Evolutionary conservation across 2,113 vertebrate genomes (phyloP).

Genomic region (Sterrhoptilus dennistouni): DNA sequence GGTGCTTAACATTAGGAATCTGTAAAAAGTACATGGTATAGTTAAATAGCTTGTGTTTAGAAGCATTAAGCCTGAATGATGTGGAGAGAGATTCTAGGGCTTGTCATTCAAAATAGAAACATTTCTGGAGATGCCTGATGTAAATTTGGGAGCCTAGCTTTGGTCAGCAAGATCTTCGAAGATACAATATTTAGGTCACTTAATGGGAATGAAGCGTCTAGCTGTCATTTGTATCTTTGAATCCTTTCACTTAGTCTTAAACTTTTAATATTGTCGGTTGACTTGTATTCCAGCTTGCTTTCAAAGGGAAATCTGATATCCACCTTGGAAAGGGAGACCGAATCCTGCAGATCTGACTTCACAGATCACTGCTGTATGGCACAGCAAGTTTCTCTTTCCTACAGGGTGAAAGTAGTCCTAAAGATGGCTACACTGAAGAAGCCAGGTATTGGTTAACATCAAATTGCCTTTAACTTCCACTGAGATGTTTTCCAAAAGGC

Average conservation of each 20-base stretch:
- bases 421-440: neutral
- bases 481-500: neutral
- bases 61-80: neutral
- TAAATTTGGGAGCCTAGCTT: neutral
- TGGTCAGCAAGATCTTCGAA: neutral
- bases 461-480: neutral
- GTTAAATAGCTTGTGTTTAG: neutral
- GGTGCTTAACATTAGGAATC: neutral
- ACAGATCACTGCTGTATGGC: neutral
- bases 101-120: neutral
- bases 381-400: neutral
- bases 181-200: neutral
- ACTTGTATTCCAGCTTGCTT: constrained; percentile 39
- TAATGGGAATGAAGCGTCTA: neutral
- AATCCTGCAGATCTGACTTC: neutral
- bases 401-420: neutral
- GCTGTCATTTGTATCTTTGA: neutral
- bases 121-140: neutral
- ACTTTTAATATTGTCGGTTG: constrained; percentile 12
- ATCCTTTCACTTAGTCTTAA: neutral
- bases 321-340: neutral
- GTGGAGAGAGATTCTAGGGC: neutral
- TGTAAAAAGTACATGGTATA: neutral
- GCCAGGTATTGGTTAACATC: neutral
- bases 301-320: constrained; percentile 14